phyloP scores from a whole-genome alignment of 1,140 invertebrate species.

The Meloidogyne hapla region DNA sequence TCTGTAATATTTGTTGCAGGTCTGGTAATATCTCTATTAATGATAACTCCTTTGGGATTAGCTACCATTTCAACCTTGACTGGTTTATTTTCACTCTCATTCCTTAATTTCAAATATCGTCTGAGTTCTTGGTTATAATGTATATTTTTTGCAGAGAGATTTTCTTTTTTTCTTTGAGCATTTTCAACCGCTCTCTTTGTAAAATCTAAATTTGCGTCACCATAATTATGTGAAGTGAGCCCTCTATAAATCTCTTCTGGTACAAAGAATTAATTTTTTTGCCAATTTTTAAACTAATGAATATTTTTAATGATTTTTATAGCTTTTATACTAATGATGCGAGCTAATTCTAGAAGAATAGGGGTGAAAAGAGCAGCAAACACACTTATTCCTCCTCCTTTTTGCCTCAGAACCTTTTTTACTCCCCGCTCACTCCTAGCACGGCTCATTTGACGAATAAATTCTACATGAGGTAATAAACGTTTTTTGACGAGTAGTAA shows the following conservation, averaged over 20 bases:
- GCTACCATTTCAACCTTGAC: conserved; percentile 13
- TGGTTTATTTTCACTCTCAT: neutral
- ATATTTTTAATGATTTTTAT: too few species aligned
- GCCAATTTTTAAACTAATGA: neutral
- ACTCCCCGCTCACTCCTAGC: conserved; percentile 8
- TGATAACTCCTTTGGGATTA: too few species aligned
- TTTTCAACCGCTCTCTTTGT: too few species aligned
- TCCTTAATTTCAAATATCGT: neutral
- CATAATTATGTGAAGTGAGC: neutral
- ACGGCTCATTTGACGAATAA: conserved; percentile 3
- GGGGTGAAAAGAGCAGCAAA: neutral
- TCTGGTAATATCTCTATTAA: too few species aligned
- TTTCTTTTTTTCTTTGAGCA: too few species aligned
- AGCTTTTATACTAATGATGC: neutral
- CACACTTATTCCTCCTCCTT: neutral
- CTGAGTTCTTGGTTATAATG: neutral
- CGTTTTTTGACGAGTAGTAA: conserved; percentile 21
- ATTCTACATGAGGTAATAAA: conserved; percentile 7
- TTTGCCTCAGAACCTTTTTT: neutral
- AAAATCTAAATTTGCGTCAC: neutral
- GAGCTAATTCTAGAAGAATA: too few species aligned
- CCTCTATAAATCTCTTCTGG: conserved; percentile 31
- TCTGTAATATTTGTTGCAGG: too few species aligned
- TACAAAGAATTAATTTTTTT: conserved; percentile 23
- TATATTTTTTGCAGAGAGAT: neutral